Evolutionary conservation across 2,113 vertebrate species (phyloP).

Genomic region (Scomber scombrus): DNA sequence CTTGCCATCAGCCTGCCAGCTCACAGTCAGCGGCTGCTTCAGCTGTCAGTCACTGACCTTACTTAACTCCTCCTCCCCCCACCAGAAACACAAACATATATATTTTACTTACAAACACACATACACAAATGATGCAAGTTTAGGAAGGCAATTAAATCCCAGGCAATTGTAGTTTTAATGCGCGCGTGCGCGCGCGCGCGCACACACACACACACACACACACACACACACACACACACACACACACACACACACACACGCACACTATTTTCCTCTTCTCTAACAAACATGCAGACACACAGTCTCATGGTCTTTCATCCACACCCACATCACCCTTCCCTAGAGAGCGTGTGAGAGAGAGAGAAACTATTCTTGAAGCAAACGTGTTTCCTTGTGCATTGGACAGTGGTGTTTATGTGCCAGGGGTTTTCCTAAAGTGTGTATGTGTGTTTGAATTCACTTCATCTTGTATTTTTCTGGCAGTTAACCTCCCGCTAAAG

Average conservation of each 20-base stretch:
- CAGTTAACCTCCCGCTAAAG: background rate
- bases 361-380: conserved; percentile 32
- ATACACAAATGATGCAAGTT: background rate
- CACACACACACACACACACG: too few species aligned
- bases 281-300: conserved; percentile 22
- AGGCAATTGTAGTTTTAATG: background rate
- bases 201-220: background rate
- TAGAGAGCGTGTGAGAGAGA: conserved; percentile 26
- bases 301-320: conserved; percentile 39
- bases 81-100: background rate
- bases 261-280: background rate
- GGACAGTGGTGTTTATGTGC: conserved; percentile 44
- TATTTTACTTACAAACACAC: background rate
- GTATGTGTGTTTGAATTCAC: conserved; percentile 1
- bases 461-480: background rate
- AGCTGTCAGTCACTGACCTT: conserved; percentile 30
- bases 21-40: conserved; percentile 24
- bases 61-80: background rate
- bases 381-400: conserved; percentile 38
- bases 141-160: conserved; percentile 29
- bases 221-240: too few species aligned
- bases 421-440: background rate
- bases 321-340: conserved; percentile 68
- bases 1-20: conserved; percentile 26
- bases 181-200: too few species aligned